phyloP scores from a whole-genome alignment of 2,797 vertebrate genomes.

The Helicolenus hilgendorfi region DNA sequence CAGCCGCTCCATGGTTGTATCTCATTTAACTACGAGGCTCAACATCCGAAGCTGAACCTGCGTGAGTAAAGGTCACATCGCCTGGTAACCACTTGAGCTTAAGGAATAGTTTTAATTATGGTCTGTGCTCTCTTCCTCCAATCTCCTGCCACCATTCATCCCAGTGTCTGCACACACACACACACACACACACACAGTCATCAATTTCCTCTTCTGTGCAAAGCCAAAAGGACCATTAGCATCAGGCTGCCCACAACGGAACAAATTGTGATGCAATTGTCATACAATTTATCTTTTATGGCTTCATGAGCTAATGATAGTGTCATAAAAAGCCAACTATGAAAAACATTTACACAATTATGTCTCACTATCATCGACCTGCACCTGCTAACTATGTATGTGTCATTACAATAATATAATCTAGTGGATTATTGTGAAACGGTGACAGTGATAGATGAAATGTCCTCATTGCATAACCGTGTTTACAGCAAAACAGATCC shows the following conservation, averaged over 20 bases:
- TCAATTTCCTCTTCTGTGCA: constrained; percentile 71
- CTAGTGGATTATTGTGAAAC: background rate
- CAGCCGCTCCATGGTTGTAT: constrained; percentile 31
- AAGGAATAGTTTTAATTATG: constrained; percentile 87
- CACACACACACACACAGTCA: constrained; percentile 42
- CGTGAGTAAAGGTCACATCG: constrained; percentile 81
- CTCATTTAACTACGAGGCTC: constrained; percentile 69
- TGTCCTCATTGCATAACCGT: background rate
- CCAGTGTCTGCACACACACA: constrained; percentile 34
- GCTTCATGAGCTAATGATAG: background rate
- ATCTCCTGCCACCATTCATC: constrained; percentile 66
- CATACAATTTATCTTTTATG: background rate
- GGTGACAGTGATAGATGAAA: background rate
- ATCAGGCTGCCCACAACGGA: constrained; percentile 50
- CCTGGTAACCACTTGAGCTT: constrained; percentile 84
- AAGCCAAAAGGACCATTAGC: constrained; percentile 61
- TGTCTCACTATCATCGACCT: background rate
- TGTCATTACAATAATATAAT: constrained; percentile 2
- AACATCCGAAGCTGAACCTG: constrained; percentile 61
- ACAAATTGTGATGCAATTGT: constrained; percentile 37
- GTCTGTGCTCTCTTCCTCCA: constrained; percentile 64
- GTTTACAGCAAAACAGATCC: background rate
- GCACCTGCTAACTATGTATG: background rate
- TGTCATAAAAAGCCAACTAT: background rate
- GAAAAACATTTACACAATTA: background rate